These are phyloP conservation scores for Manis pentadactyla DNA, from an alignment of 2,797 vertebrate species.

Conservation along the genomic window DNA sequence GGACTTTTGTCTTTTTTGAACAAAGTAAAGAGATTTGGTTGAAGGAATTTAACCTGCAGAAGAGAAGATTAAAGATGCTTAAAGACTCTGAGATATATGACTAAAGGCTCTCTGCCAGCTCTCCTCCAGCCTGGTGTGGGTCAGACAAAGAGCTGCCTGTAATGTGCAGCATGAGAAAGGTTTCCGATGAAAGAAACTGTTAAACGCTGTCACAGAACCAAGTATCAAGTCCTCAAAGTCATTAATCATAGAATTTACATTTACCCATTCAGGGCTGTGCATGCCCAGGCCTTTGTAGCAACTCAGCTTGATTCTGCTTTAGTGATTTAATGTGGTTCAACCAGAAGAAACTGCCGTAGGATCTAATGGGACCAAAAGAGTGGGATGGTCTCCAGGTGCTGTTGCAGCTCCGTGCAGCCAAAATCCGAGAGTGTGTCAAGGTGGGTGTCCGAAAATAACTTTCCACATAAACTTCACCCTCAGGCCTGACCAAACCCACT, in stretches of 20 bases:
- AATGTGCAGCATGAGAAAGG: neutral
- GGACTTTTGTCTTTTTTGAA: neutral
- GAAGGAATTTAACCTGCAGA: neutral
- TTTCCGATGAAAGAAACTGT: conserved; percentile 15
- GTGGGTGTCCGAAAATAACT: neutral
- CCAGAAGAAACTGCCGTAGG: neutral
- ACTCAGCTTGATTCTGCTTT: neutral
- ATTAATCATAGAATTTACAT: neutral
- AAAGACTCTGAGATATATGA: neutral
- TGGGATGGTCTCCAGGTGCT: neutral
- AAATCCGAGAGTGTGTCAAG: neutral
- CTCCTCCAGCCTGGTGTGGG: neutral
- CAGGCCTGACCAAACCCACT: neutral
- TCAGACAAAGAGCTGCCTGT: neutral
- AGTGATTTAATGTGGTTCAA: neutral
- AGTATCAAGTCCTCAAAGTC: neutral
- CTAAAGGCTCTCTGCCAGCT: neutral
- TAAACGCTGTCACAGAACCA: neutral
- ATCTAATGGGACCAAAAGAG: neutral
- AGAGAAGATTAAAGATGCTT: neutral
- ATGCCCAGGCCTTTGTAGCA: neutral
- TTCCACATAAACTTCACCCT: neutral
- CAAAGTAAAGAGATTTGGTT: neutral
- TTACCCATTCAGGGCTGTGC: neutral
- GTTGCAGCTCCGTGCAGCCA: neutral